Percentiles rank a stretch among this genome's conserved stretches.
phyloP scores from a whole-genome alignment of 2,888 invertebrate genomes.

The Orthosia gothica region DNA sequence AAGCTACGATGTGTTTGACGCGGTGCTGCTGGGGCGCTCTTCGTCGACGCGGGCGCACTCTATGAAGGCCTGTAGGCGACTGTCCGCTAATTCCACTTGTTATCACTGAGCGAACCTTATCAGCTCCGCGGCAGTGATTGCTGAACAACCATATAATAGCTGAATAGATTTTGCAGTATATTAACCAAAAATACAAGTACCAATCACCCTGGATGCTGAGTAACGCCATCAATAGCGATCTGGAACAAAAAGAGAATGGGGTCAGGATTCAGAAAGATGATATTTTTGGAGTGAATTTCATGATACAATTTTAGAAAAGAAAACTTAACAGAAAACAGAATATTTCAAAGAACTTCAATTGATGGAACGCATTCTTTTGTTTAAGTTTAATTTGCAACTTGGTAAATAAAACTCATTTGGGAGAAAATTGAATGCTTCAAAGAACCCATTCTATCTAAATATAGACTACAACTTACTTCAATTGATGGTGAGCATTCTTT shows the following conservation, averaged over 20 bases:
- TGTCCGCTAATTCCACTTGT: slow-evolving; percentile 84
- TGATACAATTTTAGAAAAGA: background rate
- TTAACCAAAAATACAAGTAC: slow-evolving; percentile 86
- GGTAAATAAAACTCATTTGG: too few species aligned
- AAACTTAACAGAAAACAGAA: too few species aligned
- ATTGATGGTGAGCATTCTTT: slow-evolving; percentile 12
- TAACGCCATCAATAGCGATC: slow-evolving; percentile 89
- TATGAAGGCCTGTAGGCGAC: slow-evolving; percentile 86
- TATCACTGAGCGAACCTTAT: slow-evolving; percentile 90
- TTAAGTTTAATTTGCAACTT: slow-evolving; percentile 1
- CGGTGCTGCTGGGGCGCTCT: slow-evolving; percentile 82
- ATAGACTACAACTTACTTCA: slow-evolving; percentile 9
- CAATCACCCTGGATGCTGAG: slow-evolving; percentile 86
- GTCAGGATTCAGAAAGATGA: background rate
- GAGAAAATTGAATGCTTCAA: background rate
- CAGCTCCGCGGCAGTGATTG: slow-evolving; percentile 88
- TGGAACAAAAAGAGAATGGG: slow-evolving; percentile 77
- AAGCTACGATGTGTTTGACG: slow-evolving; percentile 85
- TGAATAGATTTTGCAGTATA: slow-evolving; percentile 88
- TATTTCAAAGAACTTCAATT: background rate
- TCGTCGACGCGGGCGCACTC: slow-evolving; percentile 89
- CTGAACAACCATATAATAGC: slow-evolving; percentile 87
- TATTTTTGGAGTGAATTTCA: background rate
- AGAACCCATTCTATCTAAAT: background rate
- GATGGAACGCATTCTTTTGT: slow-evolving; percentile 13